Conservation (phyloP, 2,888 invertebrate genomes). For the Netelia virgata region DNA sequence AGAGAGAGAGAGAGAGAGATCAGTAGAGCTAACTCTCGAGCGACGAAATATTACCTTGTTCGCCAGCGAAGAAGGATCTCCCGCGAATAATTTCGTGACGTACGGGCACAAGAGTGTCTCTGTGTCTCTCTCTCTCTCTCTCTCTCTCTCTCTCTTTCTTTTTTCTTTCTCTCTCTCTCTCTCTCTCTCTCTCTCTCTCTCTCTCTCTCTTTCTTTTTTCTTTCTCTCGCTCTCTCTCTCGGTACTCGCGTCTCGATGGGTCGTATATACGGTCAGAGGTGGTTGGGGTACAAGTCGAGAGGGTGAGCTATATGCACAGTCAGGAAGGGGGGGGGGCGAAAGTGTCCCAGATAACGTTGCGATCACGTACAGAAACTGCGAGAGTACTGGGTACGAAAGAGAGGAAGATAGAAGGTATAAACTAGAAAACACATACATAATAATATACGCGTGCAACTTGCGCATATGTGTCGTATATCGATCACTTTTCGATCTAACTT, state of each 20-base stretch:
- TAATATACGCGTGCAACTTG: constrained; percentile 11
- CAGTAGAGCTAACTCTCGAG: constrained; percentile 67
- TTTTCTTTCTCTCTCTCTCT: neutral
- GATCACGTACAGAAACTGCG: constrained; percentile 64
- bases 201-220: neutral
- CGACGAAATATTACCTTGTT: constrained; percentile 80
- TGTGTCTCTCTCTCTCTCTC: constrained; percentile 29
- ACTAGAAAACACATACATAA: constrained; percentile 23
- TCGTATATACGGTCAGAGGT: neutral
- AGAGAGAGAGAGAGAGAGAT: constrained; percentile 42
- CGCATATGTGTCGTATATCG: too few species aligned
- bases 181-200: constrained; percentile 22
- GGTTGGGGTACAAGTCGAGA: constrained; percentile 14
- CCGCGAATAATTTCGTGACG: constrained; percentile 79
- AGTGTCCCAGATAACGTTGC: constrained; percentile 65
- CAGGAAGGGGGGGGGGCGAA: constrained; percentile 3
- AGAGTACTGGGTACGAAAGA: constrained; percentile 11
- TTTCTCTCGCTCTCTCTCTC: constrained; percentile 15
- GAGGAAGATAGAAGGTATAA: constrained; percentile 13
- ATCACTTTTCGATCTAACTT: too few species aligned
- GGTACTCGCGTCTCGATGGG: constrained; percentile 24
- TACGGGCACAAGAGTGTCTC: constrained; percentile 70
- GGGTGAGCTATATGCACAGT: constrained; percentile 2
- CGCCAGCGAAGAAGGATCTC: constrained; percentile 75
- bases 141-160: neutral